phyloP scores from a whole-genome alignment of 2,888 invertebrate species.

The Nudaria mundana region DNA sequence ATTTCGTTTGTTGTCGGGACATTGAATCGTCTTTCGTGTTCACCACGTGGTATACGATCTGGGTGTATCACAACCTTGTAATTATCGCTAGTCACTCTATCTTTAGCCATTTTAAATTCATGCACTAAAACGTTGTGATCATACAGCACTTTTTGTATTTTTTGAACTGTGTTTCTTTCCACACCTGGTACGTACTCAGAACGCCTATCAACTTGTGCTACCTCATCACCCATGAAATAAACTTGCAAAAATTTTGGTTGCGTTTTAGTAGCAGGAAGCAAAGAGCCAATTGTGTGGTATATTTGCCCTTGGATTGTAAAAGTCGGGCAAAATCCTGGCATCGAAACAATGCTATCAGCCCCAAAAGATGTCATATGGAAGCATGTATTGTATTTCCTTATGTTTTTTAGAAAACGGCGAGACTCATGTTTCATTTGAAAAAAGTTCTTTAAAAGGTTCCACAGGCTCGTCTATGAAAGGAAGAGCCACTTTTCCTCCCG shows the following conservation, averaged over 20 bases:
- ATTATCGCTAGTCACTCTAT: conserved; percentile 21
- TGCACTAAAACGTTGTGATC: conserved; percentile 30
- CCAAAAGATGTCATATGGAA: conserved; percentile 37
- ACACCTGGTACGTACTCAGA: conserved; percentile 27
- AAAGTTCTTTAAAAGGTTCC: conserved; percentile 17
- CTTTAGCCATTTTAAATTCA: not conserved
- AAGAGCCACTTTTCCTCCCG: conserved; percentile 18
- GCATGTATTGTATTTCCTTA: conserved; percentile 23
- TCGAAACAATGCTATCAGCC: conserved; percentile 19
- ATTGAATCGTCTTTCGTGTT: conserved; percentile 36
- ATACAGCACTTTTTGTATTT: conserved; percentile 36
- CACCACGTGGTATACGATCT: conserved; percentile 30
- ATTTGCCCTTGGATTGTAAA: conserved; percentile 39
- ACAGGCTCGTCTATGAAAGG: conserved; percentile 15
- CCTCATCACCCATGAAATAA: conserved; percentile 42
- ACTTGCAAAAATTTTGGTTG: conserved; percentile 38
- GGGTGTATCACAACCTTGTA: conserved; percentile 36
- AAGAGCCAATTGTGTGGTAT: conserved; percentile 35
- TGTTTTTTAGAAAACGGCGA: conserved; percentile 5
- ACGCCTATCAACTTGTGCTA: too few relatives aligned
- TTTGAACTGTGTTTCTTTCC: conserved; percentile 26
- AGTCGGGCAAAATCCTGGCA: conserved; percentile 29
- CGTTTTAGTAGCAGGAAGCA: conserved; percentile 19
- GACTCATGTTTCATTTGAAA: not conserved
- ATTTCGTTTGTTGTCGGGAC: conserved; percentile 33